Evolutionary conservation across 2,113 vertebrate species (phyloP).

Genomic region (Podarcis cretensis): DNA sequence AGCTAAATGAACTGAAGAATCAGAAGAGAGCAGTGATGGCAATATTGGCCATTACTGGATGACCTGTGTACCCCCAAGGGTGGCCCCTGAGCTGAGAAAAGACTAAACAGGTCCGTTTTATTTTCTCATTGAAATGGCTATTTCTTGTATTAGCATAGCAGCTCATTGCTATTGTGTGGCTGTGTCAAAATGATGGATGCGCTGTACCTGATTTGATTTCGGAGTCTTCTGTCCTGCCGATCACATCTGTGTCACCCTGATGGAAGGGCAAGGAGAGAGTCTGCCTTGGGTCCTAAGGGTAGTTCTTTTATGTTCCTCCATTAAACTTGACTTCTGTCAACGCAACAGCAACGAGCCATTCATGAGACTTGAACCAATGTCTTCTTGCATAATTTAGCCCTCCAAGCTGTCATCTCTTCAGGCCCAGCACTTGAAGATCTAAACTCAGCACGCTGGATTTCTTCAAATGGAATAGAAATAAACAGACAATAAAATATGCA

Average conservation of each 20-base stretch:
- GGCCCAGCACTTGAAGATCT: background rate
- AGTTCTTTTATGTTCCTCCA: background rate
- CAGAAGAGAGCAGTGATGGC: no score
- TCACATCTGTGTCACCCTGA: background rate
- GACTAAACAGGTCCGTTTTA: background rate
- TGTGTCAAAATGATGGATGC: background rate
- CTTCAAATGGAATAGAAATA: background rate
- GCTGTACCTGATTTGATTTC: background rate
- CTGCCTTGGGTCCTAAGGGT: conserved; percentile 25
- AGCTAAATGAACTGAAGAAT: no score
- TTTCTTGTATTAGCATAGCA: background rate
- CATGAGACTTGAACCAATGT: background rate
- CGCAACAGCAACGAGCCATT: background rate
- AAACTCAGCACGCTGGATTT: conserved; percentile 9
- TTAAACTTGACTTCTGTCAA: conserved; percentile 25
- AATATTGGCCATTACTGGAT: background rate
- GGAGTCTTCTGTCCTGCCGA: background rate
- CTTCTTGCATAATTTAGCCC: background rate
- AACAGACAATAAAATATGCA: background rate
- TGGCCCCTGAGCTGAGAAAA: background rate
- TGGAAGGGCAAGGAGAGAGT: background rate
- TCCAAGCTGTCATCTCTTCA: background rate
- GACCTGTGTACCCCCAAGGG: background rate
- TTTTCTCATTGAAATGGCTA: conserved; percentile 16
- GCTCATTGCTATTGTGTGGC: background rate